Percentiles rank a stretch among this genome's conserved stretches.
These are phyloP conservation scores for Stenchaetothrips biformis DNA, from an alignment of 2,888 invertebrate genomes.

Conservation along the genomic window DNA sequence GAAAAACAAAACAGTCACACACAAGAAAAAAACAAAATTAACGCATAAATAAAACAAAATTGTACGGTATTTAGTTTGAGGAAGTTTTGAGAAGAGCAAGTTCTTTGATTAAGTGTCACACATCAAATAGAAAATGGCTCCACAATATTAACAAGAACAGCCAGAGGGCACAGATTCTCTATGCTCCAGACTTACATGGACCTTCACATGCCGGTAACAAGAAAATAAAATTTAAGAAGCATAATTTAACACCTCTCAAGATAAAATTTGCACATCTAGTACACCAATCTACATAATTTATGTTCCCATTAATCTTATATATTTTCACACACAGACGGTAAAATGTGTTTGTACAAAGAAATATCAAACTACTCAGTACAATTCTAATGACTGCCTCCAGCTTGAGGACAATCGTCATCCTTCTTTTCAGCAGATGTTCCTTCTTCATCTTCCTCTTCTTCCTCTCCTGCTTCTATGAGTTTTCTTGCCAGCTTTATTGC, in stretches of 20 bases:
- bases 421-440: conserved; percentile 34
- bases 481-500: conserved; percentile 88
- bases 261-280: neutral
- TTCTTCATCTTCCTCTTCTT: conserved; percentile 66
- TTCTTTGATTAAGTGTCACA: neutral
- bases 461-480: conserved; percentile 83
- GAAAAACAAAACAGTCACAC: neutral
- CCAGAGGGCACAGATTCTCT: neutral
- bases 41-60: neutral
- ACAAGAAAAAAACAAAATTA: neutral
- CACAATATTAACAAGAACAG: neutral
- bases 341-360: neutral
- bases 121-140: neutral
- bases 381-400: neutral
- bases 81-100: neutral
- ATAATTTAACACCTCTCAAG: neutral
- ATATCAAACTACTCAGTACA: neutral
- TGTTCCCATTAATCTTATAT: neutral
- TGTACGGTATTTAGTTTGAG: neutral
- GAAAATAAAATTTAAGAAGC: neutral
- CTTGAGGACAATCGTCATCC: conserved; percentile 32
- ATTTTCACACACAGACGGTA: neutral
- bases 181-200: neutral
- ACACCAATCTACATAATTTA: neutral
- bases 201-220: neutral